Evolutionary conservation across 2,113 vertebrate genomes (phyloP).

Genomic region (Hyaena hyaena): DNA sequence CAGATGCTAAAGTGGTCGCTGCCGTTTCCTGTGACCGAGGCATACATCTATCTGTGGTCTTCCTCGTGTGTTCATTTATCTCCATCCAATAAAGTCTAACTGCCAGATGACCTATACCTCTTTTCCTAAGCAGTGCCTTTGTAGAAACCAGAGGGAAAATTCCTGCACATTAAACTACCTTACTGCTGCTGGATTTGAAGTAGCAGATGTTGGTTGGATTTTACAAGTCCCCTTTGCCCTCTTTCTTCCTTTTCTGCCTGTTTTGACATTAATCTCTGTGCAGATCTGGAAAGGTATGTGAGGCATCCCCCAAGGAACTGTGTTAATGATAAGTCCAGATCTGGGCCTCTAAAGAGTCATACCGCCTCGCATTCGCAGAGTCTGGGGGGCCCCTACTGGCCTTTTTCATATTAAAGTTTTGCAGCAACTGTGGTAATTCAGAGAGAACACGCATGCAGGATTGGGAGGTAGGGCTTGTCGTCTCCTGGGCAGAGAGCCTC

Average conservation of each 20-base stretch:
- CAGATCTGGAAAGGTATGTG: not conserved
- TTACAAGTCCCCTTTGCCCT: not conserved
- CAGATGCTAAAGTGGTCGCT: too few species aligned
- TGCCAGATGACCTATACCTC: not conserved
- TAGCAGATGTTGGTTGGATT: constrained; percentile 28
- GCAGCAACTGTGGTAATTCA: not conserved
- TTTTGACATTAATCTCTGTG: not conserved
- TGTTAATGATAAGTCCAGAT: not conserved
- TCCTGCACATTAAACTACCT: not conserved
- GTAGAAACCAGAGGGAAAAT: not conserved
- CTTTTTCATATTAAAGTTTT: not conserved
- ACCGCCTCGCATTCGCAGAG: not conserved
- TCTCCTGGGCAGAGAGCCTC: not conserved
- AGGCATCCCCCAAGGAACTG: not conserved
- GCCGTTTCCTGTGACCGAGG: not conserved
- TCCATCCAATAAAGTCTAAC: not conserved
- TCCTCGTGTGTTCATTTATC: not conserved
- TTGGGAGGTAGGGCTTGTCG: not conserved
- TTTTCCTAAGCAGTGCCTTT: not conserved
- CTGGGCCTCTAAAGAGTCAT: not conserved
- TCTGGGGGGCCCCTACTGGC: not conserved
- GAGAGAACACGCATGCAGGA: not conserved
- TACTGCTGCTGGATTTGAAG: not conserved
- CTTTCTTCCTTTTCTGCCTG: not conserved
- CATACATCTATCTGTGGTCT: not conserved